A percentile compares a stretch with the other conserved stretches of the same genome.
These are phyloP conservation scores for Rhodeus uyekii DNA, from an alignment of 2,797 vertebrate species.

Conservation along the genomic window DNA sequence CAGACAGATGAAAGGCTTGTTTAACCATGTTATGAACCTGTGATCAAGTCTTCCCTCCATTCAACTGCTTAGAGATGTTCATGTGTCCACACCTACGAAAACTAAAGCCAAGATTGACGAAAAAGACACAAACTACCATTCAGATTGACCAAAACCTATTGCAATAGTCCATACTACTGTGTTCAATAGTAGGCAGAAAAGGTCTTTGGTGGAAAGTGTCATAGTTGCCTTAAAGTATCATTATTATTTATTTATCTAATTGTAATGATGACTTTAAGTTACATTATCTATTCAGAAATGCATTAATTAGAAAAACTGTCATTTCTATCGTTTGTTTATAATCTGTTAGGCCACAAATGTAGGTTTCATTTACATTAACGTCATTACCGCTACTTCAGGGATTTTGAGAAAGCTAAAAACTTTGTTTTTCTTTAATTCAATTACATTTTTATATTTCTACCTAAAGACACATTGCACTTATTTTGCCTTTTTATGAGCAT, in stretches of 20 bases:
- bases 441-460: constrained; percentile 76
- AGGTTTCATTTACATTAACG: not conserved
- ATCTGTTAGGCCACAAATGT: not conserved
- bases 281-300: not conserved
- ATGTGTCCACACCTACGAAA: constrained; percentile 82
- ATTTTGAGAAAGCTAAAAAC: not conserved
- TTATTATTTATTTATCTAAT: constrained; percentile 31
- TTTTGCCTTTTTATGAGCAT: constrained; percentile 76
- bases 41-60: constrained; percentile 69
- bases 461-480: constrained; percentile 75
- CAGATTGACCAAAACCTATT: constrained; percentile 69
- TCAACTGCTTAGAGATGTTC: constrained; percentile 78
- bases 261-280: not conserved
- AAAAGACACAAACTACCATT: constrained; percentile 92
- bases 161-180: constrained; percentile 68
- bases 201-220: constrained; percentile 85
- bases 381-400: not conserved
- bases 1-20: constrained; percentile 82
- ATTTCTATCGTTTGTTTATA: not conserved
- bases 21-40: constrained; percentile 75
- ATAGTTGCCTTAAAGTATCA: constrained; percentile 51
- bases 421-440: constrained; percentile 45
- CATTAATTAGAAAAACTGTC: not conserved
- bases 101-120: constrained; percentile 86
- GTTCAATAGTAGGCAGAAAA: constrained; percentile 65